Conservation (phyloP, 2,113 vertebrate genomes). For the Phrynosoma platyrhinos region DNA sequence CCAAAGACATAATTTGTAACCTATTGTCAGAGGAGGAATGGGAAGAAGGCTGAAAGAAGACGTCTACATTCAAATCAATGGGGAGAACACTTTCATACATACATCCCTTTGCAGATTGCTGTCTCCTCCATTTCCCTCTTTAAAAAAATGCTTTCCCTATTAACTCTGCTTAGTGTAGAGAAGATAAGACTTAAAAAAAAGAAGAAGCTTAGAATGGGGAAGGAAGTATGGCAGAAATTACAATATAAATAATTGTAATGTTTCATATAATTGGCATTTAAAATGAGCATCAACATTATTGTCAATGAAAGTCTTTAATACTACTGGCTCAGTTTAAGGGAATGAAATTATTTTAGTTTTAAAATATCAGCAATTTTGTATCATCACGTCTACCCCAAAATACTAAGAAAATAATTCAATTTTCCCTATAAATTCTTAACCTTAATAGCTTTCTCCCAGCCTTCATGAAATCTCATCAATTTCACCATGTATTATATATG, state of each 20-base stretch:
- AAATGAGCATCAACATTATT: background rate
- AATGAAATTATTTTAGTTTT: background rate
- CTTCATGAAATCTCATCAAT: background rate
- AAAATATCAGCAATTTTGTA: background rate
- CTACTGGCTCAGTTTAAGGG: background rate
- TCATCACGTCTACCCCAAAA: background rate
- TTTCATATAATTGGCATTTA: background rate
- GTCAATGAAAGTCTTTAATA: background rate
- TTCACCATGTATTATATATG: too few relatives aligned
- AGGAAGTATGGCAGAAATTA: background rate
- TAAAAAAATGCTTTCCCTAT: background rate
- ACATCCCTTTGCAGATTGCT: too few relatives aligned
- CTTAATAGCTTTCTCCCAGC: background rate
- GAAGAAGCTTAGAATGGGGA: too few relatives aligned
- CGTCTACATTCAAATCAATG: background rate
- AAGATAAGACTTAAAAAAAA: background rate
- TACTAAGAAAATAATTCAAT: too few relatives aligned
- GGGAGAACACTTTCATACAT: background rate
- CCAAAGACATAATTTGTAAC: background rate
- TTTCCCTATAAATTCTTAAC: background rate
- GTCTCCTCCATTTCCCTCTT: background rate
- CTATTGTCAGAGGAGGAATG: background rate
- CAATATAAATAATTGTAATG: background rate
- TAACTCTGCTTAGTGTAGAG: background rate
- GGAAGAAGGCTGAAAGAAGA: background rate